phyloP scores from a whole-genome alignment of 1,140 invertebrate species.

The Drosophila burlai region DNA sequence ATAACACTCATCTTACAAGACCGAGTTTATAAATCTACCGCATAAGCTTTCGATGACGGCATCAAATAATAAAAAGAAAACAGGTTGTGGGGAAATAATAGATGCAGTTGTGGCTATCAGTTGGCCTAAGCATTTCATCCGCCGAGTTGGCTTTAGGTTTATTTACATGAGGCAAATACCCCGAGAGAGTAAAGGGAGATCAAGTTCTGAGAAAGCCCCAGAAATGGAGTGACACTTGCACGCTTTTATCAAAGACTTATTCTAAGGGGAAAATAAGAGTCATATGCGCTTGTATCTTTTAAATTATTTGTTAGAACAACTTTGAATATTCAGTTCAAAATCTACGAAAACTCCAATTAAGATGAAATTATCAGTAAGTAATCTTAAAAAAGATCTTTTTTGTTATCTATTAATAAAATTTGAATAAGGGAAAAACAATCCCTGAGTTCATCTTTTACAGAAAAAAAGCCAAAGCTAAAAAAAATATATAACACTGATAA shows the following conservation, averaged over 20 bases:
- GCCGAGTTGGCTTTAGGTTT: not conserved
- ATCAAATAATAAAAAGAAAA: not conserved
- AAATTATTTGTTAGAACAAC: too few relatives aligned
- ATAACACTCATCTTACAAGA: conserved; percentile 18
- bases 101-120: conserved; percentile 5
- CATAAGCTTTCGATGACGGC: conserved; percentile 4
- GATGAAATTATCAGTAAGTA: not conserved
- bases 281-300: too few relatives aligned
- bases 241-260: not conserved
- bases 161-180: not conserved
- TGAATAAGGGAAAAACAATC: too few relatives aligned
- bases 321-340: too few relatives aligned
- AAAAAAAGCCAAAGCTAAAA: too few relatives aligned
- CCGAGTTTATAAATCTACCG: not conserved
- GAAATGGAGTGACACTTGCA: too few relatives aligned
- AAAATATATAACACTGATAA: too few relatives aligned
- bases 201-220: not conserved
- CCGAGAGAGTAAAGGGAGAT: not conserved
- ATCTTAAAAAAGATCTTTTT: too few relatives aligned
- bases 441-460: too few relatives aligned
- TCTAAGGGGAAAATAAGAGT: not conserved
- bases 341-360: not conserved
- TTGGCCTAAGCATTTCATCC: not conserved
- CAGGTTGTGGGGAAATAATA: not conserved
- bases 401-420: too few relatives aligned